These are phyloP conservation scores for Scolopax mira DNA, from an alignment of 2,113 vertebrate genomes.

Conservation along the genomic window DNA sequence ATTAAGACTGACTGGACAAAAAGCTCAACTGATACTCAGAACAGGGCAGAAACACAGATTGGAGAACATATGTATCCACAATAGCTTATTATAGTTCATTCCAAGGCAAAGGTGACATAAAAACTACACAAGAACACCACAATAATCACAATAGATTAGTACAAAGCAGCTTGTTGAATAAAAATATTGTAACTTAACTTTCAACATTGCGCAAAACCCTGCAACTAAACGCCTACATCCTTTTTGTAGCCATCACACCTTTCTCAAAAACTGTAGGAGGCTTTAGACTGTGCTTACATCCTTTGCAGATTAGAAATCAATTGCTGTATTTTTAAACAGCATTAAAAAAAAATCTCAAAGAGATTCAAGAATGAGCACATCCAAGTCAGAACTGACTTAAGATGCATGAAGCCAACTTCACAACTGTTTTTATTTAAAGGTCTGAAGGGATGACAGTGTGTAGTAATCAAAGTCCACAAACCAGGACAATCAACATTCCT, in stretches of 20 bases:
- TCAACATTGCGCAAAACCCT: neutral
- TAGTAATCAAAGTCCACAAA: neutral
- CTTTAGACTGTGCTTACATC: neutral
- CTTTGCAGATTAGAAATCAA: neutral
- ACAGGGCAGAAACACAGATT: neutral
- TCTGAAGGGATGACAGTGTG: neutral
- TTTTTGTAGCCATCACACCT: neutral
- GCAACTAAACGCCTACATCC: neutral
- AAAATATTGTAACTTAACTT: neutral
- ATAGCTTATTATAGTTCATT: neutral
- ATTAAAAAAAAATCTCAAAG: neutral
- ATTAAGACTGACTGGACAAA: neutral
- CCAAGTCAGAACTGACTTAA: neutral
- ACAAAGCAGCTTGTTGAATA: neutral
- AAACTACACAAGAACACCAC: neutral
- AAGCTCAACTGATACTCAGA: fast-evolving
- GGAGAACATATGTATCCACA: neutral
- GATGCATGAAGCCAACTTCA: neutral
- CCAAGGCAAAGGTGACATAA: neutral
- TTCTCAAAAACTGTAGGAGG: neutral
- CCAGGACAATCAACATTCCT: neutral
- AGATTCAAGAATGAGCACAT: neutral
- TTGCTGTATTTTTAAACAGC: neutral
- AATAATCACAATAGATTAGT: neutral
- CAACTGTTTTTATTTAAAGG: neutral